Evolutionary conservation across 2,888 invertebrate genomes (phyloP).

Genomic region (Mycalesis mineus): DNA sequence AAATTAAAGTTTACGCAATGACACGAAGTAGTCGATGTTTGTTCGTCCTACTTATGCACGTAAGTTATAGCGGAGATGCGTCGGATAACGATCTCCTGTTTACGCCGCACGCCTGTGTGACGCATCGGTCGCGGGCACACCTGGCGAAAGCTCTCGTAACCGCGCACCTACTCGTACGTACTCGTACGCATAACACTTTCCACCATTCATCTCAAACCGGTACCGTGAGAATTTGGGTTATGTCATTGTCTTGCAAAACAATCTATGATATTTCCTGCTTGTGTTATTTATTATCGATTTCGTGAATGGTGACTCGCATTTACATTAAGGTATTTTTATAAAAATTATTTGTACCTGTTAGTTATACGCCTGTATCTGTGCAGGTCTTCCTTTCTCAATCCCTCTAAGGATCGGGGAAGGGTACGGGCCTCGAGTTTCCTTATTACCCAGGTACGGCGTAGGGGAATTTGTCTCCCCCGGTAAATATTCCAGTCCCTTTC

Average conservation of each 20-base stretch:
- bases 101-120: constrained; percentile 9
- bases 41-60: background rate
- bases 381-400: no score
- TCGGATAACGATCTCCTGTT: background rate
- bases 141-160: constrained; percentile 23
- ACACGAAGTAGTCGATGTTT: background rate
- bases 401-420: no score
- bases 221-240: constrained; percentile 16
- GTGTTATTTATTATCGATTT: background rate
- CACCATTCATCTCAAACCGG: constrained; percentile 20
- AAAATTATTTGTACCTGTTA: no score
- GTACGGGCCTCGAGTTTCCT: no score
- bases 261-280: constrained; percentile 3
- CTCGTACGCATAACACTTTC: constrained; percentile 13
- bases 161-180: constrained; percentile 10
- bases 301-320: no score
- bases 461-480: no score
- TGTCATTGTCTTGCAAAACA: constrained; percentile 16
- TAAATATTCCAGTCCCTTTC: no score
- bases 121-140: constrained; percentile 25
- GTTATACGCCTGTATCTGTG: no score
- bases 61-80: background rate
- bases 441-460: no score
- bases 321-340: no score
- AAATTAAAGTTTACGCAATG: background rate